Evolutionary conservation across 1,140 invertebrate species (phyloP).

Genomic region (Acromyrmex echinatior): DNA sequence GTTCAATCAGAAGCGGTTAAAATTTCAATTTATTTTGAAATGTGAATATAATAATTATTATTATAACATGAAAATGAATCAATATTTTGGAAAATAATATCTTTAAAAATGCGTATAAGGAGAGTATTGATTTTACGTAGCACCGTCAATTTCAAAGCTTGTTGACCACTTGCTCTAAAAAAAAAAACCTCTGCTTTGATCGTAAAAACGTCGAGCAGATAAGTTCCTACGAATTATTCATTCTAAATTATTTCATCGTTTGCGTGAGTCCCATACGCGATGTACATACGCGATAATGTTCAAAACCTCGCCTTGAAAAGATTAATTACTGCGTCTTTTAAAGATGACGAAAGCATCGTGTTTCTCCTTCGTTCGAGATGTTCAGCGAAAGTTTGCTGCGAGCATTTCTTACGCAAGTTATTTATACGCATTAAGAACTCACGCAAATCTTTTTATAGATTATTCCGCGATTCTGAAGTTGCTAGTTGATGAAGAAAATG

Average conservation of each 20-base stretch:
- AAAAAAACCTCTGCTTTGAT: slow-evolving; percentile 42
- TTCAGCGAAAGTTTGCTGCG: background rate
- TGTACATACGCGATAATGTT: slow-evolving; percentile 62
- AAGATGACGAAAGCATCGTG: slow-evolving; percentile 41
- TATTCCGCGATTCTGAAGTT: slow-evolving; percentile 9
- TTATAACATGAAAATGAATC: background rate
- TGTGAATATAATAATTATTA: background rate
- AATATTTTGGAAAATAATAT: background rate
- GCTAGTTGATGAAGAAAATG: slow-evolving; percentile 8
- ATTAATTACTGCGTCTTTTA: slow-evolving; percentile 50
- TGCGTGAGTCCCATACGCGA: slow-evolving; percentile 57
- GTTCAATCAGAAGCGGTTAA: background rate
- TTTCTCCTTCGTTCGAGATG: slow-evolving; percentile 26
- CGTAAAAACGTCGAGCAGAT: slow-evolving; percentile 56
- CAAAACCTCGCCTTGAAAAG: slow-evolving; percentile 33
- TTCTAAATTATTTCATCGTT: slow-evolving; percentile 32
- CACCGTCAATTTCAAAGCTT: background rate
- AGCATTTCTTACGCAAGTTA: slow-evolving; percentile 9
- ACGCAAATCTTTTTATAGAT: slow-evolving; percentile 21
- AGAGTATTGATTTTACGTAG: slow-evolving; percentile 8
- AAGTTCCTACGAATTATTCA: slow-evolving; percentile 57
- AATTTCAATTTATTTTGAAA: background rate
- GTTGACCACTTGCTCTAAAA: slow-evolving; percentile 41
- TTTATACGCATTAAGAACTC: background rate
- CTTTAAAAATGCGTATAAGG: background rate